Base-by-base conservation (phyloP, 2,888 invertebrate species). In the Lithophane socia region DNA sequence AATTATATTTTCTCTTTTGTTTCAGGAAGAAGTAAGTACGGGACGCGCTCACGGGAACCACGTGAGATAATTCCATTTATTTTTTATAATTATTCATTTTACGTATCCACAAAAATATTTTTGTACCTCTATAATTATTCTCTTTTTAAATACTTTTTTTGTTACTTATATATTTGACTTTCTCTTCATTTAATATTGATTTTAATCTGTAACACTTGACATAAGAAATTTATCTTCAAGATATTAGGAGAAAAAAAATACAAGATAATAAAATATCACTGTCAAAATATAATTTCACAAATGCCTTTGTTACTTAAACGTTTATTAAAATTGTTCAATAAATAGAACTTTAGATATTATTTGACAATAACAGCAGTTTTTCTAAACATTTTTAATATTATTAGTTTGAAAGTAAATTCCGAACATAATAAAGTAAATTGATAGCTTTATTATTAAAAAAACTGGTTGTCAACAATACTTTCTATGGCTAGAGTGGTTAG, bases 1-100 rank as follows among this genome's bases (percentile, higher is more conserved):
- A 83, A 78, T 82, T 65, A 24, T 52, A 10, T 89, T 86, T 93
- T 95, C 83, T 95, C 92, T 93, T 93, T 97, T 97, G 97, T 97
- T 97, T 86, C 92, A 97, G 97, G 97, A 95, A 91, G 97, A 97
- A 97, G 97, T 97, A 97, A 97, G 97, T 97, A 97, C 95, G 95
- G 92, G 94, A 88, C 92, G 86, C 87, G 93, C 93, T 94, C 95
- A 95, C 93, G 93, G 91, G 91, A 88, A 91, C 84, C 93, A 95
- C 92, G 96, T 96, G 96, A 96, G 96, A 93, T 90, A 90, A 92
- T 91, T 92, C 93, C 92, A 92, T 91, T 93, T 92, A 88, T 89
- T 91, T 90, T 87, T 78, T 79, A 79, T 81, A 70, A 65, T 61
- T 77, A 77, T 85, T 49, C 77, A 63, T 75, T 77, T 74, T 76